Conservation (phyloP, 1,140 invertebrate species). For the Thalassaphorura encarpata region DNA sequence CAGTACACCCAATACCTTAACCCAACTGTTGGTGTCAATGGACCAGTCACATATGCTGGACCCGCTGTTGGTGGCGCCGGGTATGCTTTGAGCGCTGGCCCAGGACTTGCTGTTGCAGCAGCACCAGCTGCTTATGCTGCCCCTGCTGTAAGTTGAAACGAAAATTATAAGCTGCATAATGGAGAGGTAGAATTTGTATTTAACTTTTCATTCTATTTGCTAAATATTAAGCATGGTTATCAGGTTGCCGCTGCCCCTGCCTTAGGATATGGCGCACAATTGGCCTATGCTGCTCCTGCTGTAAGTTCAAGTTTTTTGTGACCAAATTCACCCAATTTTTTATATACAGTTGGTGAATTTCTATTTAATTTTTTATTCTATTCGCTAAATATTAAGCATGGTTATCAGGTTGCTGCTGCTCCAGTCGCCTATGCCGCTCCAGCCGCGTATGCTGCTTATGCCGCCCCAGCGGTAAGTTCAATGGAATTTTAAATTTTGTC, state of each 20-base stretch:
- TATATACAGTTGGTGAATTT: too few relatives aligned
- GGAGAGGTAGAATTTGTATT: background rate
- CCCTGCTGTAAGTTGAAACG: background rate
- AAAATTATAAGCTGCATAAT: background rate
- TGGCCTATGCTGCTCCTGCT: background rate
- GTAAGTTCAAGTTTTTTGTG: too few relatives aligned
- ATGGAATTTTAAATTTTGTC: background rate
- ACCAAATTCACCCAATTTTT: too few relatives aligned
- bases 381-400: too few relatives aligned
- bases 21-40: constrained; percentile 29
- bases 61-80: constrained; percentile 4
- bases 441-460: background rate
- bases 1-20: constrained; percentile 25
- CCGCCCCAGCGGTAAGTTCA: background rate
- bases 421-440: background rate
- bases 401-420: too few relatives aligned
- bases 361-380: too few relatives aligned
- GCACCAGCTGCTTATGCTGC: background rate
- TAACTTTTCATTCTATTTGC: too few relatives aligned
- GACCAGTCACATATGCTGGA: constrained; percentile 14
- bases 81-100: background rate
- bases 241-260: too few relatives aligned
- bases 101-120: background rate
- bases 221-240: too few relatives aligned
- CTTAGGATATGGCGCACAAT: background rate